A percentile compares a stretch with the other conserved stretches of the same genome.
Conservation (phyloP, 1,140 invertebrate species). For the Drosophila lacteicornis region DNA sequence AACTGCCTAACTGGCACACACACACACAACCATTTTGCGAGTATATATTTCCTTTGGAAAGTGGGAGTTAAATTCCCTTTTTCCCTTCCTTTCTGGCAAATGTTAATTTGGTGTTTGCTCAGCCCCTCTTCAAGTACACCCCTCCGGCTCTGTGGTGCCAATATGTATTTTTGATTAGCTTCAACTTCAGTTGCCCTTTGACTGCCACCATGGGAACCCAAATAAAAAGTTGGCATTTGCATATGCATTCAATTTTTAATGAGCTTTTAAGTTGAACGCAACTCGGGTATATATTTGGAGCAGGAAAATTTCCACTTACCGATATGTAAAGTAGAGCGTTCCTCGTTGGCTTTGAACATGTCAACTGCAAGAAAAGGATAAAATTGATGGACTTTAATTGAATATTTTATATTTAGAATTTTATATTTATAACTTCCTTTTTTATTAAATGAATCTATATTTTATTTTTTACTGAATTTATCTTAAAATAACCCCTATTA, state of each 20-base stretch:
- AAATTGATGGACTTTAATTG: background rate
- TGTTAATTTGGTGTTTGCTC: slow-evolving; percentile 9
- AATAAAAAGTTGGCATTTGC: slow-evolving; percentile 37
- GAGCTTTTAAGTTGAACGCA: slow-evolving; percentile 40
- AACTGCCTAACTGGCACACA: slow-evolving; percentile 8
- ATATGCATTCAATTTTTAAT: slow-evolving; percentile 59
- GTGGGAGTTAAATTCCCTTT: slow-evolving; percentile 13
- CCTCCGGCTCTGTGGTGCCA: slow-evolving; percentile 24
- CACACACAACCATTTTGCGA: background rate
- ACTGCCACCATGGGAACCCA: slow-evolving; percentile 21
- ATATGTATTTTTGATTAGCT: slow-evolving; percentile 81
- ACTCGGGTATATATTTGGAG: slow-evolving; percentile 6
- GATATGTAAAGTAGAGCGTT: slow-evolving; percentile 48
- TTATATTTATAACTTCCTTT: no score
- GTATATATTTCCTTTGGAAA: slow-evolving; percentile 17
- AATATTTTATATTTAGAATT: background rate
- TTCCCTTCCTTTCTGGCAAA: background rate
- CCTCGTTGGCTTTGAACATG: slow-evolving; percentile 58
- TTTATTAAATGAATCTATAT: no score
- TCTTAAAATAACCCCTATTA: no score
- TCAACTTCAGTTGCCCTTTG: slow-evolving; percentile 31
- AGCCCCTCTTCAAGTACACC: background rate
- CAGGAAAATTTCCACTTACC: slow-evolving; percentile 61
- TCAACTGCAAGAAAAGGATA: slow-evolving; percentile 54
- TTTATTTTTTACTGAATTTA: no score